phyloP scores from a whole-genome alignment of 2,888 invertebrate species.

The Aporophyla lueneburgensis region DNA sequence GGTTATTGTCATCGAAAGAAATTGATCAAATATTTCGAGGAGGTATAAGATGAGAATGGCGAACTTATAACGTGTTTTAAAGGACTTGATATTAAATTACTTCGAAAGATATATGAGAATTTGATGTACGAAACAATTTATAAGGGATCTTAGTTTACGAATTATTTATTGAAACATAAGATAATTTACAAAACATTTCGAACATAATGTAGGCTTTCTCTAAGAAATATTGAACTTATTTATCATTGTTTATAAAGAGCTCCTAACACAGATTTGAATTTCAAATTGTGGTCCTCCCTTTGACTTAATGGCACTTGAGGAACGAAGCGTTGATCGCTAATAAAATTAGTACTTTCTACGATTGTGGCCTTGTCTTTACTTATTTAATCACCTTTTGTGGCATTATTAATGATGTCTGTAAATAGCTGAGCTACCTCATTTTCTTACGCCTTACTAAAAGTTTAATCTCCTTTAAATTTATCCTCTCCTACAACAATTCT shows the following conservation, averaged over 20 bases:
- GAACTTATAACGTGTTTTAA: constrained; percentile 23
- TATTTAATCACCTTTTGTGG: constrained; percentile 9
- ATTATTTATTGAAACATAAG: constrained; percentile 35
- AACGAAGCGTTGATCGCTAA: constrained; percentile 43
- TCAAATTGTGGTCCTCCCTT: constrained; percentile 52
- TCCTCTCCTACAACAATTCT: neutral
- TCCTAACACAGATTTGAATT: constrained; percentile 56
- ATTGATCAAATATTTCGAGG: constrained; percentile 29
- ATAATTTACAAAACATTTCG: constrained; percentile 30
- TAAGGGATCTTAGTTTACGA: constrained; percentile 21
- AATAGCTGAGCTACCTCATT: neutral
- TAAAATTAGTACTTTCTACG: constrained; percentile 42
- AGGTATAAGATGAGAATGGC: constrained; percentile 4
- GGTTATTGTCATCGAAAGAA: constrained; percentile 34
- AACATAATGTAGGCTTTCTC: constrained; percentile 49
- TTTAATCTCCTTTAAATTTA: neutral
- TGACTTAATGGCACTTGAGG: constrained; percentile 41
- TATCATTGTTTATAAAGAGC: constrained; percentile 51
- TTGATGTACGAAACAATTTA: constrained; percentile 24
- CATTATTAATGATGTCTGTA: neutral
- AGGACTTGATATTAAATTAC: constrained; percentile 25
- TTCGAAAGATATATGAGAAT: constrained; percentile 16
- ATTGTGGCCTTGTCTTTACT: constrained; percentile 27
- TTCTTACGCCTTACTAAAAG: neutral
- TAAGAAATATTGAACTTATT: constrained; percentile 53